Conservation (phyloP, 2,888 invertebrate species). For the Coleophora flavipennella region DNA sequence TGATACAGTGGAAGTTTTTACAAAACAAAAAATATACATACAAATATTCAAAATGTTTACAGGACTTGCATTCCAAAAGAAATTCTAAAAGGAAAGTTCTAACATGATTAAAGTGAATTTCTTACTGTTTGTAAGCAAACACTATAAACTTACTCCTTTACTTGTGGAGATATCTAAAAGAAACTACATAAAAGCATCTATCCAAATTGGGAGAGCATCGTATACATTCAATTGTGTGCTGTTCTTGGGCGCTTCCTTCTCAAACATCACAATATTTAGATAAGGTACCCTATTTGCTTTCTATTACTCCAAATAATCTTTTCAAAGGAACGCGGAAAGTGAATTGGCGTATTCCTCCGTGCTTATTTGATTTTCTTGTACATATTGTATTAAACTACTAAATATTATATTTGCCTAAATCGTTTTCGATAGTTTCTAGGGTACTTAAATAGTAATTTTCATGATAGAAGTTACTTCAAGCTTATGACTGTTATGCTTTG, state of each 20-base stretch:
- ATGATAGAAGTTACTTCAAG: too few species aligned
- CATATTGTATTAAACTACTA: constrained; percentile 18
- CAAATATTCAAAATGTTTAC: too few species aligned
- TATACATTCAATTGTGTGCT: constrained; percentile 23
- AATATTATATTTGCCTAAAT: constrained; percentile 22
- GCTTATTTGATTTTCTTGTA: constrained; percentile 10
- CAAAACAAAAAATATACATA: too few species aligned
- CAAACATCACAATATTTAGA: constrained; percentile 37
- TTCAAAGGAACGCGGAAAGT: constrained; percentile 30
- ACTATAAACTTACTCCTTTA: not conserved
- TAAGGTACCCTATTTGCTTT: constrained; percentile 44
- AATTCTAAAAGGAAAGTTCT: too few species aligned
- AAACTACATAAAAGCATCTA: constrained; percentile 28
- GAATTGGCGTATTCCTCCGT: constrained; percentile 16
- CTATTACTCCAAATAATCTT: constrained; percentile 39
- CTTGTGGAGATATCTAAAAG: constrained; percentile 11
- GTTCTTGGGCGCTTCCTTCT: constrained; percentile 18
- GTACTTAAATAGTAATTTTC: too few species aligned
- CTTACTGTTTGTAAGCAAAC: not conserved
- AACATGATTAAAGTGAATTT: constrained; percentile 4
- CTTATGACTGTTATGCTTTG: too few species aligned
- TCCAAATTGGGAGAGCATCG: constrained; percentile 31
- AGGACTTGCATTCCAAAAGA: not conserved
- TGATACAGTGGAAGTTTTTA: too few species aligned
- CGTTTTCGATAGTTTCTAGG: constrained; percentile 1